phyloP scores from a whole-genome alignment of 2,797 vertebrate species.

The Arremon brunneinucha region DNA sequence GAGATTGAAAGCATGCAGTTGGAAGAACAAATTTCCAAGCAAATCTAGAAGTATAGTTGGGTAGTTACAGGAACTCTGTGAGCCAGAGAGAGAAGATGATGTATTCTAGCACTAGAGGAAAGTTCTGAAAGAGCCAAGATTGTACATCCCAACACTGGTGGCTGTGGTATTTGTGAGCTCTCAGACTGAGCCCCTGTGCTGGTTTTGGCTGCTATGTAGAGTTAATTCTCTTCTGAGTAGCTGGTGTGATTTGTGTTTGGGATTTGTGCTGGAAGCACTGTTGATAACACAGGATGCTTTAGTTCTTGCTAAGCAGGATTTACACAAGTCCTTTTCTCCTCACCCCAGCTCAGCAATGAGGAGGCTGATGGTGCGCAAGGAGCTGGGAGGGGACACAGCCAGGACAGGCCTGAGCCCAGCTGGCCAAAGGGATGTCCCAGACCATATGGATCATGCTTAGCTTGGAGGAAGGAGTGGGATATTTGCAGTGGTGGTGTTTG shows the following conservation, averaged over 20 bases:
- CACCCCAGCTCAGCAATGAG: rapidly evolving
- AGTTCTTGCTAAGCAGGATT: background rate
- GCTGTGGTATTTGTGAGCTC: background rate
- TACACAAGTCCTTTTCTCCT: background rate
- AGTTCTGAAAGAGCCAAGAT: background rate
- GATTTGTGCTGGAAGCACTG: background rate
- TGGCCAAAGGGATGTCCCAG: background rate
- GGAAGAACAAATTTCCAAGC: background rate
- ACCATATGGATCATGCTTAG: background rate
- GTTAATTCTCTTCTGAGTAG: background rate
- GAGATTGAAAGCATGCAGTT: background rate
- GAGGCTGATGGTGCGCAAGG: background rate
- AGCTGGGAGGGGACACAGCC: background rate
- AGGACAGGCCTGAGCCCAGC: background rate
- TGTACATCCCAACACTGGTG: background rate
- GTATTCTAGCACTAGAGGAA: background rate
- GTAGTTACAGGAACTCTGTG: background rate
- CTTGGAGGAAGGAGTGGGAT: background rate
- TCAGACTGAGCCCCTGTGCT: background rate
- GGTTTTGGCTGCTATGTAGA: background rate
- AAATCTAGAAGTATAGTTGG: background rate
- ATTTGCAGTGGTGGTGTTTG: background rate
- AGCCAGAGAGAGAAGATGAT: background rate
- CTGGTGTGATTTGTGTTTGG: background rate
- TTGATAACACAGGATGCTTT: background rate